These are phyloP conservation scores for Oryzias melastigma DNA, from an alignment of 2,113 vertebrate species.

Conservation along the genomic window DNA sequence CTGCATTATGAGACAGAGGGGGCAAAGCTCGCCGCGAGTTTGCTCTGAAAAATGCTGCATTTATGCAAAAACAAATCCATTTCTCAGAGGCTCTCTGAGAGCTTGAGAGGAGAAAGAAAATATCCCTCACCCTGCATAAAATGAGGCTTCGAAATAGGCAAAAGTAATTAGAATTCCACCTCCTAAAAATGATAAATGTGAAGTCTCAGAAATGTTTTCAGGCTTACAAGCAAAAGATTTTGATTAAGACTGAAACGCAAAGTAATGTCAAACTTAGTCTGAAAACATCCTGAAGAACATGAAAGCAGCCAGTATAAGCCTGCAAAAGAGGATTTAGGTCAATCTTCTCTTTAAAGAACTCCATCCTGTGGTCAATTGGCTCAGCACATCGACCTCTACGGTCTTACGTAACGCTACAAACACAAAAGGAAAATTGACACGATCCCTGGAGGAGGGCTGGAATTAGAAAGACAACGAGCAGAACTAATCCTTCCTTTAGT, in stretches of 20 bases:
- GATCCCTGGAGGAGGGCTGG: background rate
- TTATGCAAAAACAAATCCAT: conserved; percentile 9
- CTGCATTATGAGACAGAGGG: conserved; percentile 22
- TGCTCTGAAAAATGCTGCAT: conserved; percentile 18
- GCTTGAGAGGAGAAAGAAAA: background rate
- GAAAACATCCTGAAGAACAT: conserved; percentile 19
- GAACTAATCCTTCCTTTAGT: background rate
- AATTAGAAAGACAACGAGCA: background rate
- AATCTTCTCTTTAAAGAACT: conserved; percentile 47
- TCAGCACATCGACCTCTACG: conserved; percentile 34
- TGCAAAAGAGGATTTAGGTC: conserved; percentile 53
- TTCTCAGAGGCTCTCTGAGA: conserved; percentile 3
- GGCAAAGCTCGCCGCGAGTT: conserved; percentile 9
- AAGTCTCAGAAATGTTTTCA: background rate
- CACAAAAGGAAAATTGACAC: conserved; percentile 9
- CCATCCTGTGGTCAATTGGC: conserved; percentile 38
- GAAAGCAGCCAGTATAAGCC: conserved; percentile 36
- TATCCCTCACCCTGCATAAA: too few species aligned
- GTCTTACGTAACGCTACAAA: conserved; percentile 46
- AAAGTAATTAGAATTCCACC: too few species aligned
- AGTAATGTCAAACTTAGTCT: conserved; percentile 1
- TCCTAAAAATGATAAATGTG: background rate
- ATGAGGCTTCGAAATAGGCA: too few species aligned
- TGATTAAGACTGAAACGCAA: background rate
- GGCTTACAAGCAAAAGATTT: too few species aligned